Evolutionary conservation across 2,888 invertebrate genomes (phyloP).

Genomic region (Norana najaformis): DNA sequence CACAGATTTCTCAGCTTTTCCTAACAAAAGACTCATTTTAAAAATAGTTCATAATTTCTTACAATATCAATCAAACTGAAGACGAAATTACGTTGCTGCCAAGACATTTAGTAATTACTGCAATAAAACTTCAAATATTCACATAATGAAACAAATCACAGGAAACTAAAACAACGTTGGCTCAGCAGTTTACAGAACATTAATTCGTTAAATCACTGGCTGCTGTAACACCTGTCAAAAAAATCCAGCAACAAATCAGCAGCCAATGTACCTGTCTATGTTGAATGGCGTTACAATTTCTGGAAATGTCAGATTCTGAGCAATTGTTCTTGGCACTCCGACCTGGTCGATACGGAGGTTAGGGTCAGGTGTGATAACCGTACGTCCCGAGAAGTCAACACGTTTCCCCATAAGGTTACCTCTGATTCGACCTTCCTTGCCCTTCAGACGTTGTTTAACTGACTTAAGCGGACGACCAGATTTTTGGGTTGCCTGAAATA

Average conservation of each 20-base stretch:
- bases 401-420: constrained; percentile 99
- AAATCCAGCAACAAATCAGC: background rate
- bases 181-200: background rate
- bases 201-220: background rate
- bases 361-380: constrained; percentile 74
- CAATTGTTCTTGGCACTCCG: constrained; percentile 95
- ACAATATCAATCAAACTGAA: too few relatives aligned
- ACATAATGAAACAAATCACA: background rate
- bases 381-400: constrained; percentile 98
- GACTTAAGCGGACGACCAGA: constrained; percentile 98
- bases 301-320: constrained; percentile 97
- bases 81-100: too few relatives aligned
- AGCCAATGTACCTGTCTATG: constrained; percentile 80
- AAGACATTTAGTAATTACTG: background rate
- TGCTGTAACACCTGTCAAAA: background rate
- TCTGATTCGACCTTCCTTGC: constrained; percentile 97
- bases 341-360: constrained; percentile 87
- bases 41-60: too few relatives aligned
- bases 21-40: too few relatives aligned
- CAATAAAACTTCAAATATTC: background rate
- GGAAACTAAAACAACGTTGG: background rate
- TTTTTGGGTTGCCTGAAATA: constrained; percentile 86
- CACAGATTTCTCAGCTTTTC: too few relatives aligned
- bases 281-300: constrained; percentile 99
- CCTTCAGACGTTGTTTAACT: constrained; percentile 89